A percentile compares a stretch with the other conserved stretches of the same genome.
phyloP scores from a whole-genome alignment of 2,113 vertebrate genomes.

The Anseranas semipalmata region DNA sequence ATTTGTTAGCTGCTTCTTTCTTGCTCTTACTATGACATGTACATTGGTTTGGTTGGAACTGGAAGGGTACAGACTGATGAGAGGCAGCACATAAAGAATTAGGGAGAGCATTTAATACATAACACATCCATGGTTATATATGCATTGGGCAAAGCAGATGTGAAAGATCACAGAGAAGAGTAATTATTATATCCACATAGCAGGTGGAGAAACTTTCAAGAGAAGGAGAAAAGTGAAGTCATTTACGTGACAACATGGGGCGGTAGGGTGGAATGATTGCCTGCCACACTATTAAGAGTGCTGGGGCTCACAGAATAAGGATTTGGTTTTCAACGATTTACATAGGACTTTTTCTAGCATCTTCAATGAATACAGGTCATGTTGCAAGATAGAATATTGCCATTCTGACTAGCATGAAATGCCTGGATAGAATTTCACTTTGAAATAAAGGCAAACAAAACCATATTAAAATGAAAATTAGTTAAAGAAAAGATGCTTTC shows the following conservation, averaged over 20 bases:
- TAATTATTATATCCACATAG: background rate
- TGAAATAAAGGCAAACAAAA: background rate
- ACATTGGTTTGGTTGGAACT: background rate
- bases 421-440: background rate
- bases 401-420: background rate
- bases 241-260: background rate
- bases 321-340: background rate
- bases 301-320: background rate
- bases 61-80: background rate
- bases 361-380: background rate
- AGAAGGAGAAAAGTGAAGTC: background rate
- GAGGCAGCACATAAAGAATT: background rate
- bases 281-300: background rate
- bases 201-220: background rate
- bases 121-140: accelerated
- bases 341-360: background rate
- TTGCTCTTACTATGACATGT: background rate
- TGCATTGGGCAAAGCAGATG: background rate
- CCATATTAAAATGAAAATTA: background rate
- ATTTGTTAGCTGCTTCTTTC: conserved; percentile 9
- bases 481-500: background rate
- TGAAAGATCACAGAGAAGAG: background rate
- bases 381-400: background rate
- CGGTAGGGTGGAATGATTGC: background rate
- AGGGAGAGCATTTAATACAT: background rate